phyloP scores from a whole-genome alignment of 1,140 invertebrate genomes.

The Drosophila sturtevanti region DNA sequence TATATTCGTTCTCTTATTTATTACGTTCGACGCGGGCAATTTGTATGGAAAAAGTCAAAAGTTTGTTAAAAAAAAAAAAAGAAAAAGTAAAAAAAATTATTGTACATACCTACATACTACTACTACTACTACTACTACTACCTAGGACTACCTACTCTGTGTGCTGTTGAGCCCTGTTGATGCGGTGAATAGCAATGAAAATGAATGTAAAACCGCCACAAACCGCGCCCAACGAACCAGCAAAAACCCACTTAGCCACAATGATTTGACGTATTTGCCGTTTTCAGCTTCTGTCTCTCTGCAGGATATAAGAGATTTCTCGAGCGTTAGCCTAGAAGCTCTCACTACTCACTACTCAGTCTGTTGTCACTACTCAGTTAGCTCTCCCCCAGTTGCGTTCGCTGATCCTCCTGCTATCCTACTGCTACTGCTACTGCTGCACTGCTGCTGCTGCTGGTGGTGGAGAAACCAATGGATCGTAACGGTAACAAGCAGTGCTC shows the following conservation, averaged over 20 bases:
- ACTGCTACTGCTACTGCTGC: conserved; percentile 38
- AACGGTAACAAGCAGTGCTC: conserved; percentile 74
- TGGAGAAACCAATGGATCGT: conserved; percentile 60
- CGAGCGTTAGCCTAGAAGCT: conserved; percentile 65
- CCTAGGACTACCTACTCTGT: conserved; percentile 38
- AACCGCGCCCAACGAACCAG: conserved; percentile 68
- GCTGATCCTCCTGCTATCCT: conserved; percentile 24
- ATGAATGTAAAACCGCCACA: conserved; percentile 24
- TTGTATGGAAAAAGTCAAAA: conserved; percentile 82
- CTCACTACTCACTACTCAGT: conserved; percentile 58
- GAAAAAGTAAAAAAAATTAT: conserved; percentile 15
- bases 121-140: conserved; percentile 45
- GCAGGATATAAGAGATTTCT: conserved; percentile 71
- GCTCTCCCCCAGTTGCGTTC: conserved; percentile 54
- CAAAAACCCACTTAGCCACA: conserved; percentile 50
- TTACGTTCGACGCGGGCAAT: conserved; percentile 68
- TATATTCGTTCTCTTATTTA: conserved; percentile 54
- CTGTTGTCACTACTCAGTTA: conserved; percentile 61
- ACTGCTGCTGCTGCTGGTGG: conserved; percentile 36
- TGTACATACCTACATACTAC: conserved; percentile 44
- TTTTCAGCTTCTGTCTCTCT: conserved; percentile 77
- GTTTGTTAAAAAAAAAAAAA: conserved; percentile 36
- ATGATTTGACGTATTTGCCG: conserved; percentile 75
- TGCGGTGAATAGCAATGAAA: conserved; percentile 45
- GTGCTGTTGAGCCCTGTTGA: conserved; percentile 71